These are phyloP conservation scores for Ylistrum balloti DNA, from an alignment of 1,140 invertebrate species.

Conservation along the genomic window DNA sequence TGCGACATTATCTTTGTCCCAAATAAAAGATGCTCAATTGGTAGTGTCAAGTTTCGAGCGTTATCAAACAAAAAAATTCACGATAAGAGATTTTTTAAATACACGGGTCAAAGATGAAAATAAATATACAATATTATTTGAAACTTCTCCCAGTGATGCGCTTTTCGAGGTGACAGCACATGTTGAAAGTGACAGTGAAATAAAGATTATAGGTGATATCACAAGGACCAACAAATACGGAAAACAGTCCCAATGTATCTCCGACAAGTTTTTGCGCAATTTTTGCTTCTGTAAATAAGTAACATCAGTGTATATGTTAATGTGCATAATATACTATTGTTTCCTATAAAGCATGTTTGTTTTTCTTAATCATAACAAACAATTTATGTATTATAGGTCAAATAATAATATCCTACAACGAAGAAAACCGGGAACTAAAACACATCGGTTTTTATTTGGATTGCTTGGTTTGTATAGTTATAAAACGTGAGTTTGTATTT, in stretches of 20 bases:
- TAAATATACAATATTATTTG: conserved; percentile 69
- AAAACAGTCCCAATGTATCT: conserved; percentile 76
- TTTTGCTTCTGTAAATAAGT: conserved; percentile 75
- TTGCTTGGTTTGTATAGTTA: no score
- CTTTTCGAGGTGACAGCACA: conserved; percentile 76
- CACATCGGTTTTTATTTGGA: no score
- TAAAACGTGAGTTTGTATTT: no score
- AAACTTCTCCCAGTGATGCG: conserved; percentile 73
- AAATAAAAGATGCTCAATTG: conserved; percentile 53
- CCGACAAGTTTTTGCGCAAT: conserved; percentile 70
- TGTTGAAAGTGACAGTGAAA: conserved; percentile 55
- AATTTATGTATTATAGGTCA: no score
- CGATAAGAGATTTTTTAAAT: conserved; percentile 63
- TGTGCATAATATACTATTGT: no score
- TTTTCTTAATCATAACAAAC: no score
- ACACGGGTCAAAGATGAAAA: conserved; percentile 48
- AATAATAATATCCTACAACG: no score
- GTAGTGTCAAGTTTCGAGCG: conserved; percentile 57
- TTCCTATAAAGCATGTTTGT: no score
- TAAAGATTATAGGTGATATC: conserved; percentile 73
- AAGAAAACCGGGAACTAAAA: no score
- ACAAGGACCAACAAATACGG: conserved; percentile 79
- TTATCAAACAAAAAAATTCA: conserved; percentile 62
- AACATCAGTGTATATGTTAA: no score
- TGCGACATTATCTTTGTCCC: conserved; percentile 45